phyloP scores from a whole-genome alignment of 1,140 invertebrate genomes.

The Bombus huntii region DNA sequence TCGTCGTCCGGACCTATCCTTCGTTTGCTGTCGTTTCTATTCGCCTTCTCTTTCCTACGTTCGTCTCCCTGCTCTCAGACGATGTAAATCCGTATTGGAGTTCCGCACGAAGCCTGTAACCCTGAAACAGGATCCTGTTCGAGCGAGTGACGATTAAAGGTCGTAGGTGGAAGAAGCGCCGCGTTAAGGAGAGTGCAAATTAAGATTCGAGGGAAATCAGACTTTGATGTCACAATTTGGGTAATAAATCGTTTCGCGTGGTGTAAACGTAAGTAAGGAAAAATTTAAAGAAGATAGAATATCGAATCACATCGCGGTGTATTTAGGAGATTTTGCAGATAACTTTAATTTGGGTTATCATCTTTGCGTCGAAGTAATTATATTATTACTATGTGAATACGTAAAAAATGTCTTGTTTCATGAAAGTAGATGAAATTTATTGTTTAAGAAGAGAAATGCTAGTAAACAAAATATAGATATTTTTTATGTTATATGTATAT shows the following conservation, averaged over 20 bases:
- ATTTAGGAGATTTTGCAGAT: background rate
- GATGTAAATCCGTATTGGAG: slow-evolving; percentile 75
- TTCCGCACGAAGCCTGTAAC: slow-evolving; percentile 66
- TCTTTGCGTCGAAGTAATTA: no score
- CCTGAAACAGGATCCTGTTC: slow-evolving; percentile 38
- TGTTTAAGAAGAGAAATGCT: background rate
- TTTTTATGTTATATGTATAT: background rate
- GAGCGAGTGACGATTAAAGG: slow-evolving; percentile 42
- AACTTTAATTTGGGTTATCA: no score
- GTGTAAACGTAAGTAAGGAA: background rate
- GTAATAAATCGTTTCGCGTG: background rate
- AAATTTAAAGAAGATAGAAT: background rate
- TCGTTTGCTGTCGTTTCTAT: slow-evolving; percentile 44
- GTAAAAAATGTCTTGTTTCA: no score
- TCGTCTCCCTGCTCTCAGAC: slow-evolving; percentile 60
- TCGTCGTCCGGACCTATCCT: slow-evolving; percentile 70
- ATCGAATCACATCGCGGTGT: background rate
- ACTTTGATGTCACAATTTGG: background rate
- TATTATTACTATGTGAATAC: no score
- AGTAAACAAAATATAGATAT: background rate
- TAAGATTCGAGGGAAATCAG: slow-evolving; percentile 1
- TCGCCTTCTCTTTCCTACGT: background rate
- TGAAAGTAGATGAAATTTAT: no score
- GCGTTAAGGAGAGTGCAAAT: slow-evolving; percentile 33
- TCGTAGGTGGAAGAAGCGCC: slow-evolving; percentile 17